A percentile compares a stretch with the other conserved stretches of the same genome.
Conservation (phyloP, 2,888 invertebrate genomes). For the Cremastinae sp. region DNA sequence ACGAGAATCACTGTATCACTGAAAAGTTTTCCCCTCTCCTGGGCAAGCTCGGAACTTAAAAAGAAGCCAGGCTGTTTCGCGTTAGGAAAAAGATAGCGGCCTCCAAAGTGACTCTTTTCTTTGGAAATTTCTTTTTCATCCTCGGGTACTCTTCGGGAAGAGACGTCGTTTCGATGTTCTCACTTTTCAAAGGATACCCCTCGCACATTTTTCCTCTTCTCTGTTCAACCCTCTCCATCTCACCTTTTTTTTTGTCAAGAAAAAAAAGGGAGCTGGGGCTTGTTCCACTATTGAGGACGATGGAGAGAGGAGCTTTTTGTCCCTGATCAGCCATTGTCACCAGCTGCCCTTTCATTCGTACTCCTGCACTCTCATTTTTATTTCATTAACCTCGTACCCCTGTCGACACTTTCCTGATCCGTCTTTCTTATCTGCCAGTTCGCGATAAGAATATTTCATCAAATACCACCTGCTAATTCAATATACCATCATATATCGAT, state of each 20-base stretch:
- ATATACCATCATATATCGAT: no score
- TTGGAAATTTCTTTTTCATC: conserved; percentile 39
- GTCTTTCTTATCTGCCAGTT: neutral
- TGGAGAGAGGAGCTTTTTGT: conserved; percentile 39
- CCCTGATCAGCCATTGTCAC: conserved; percentile 67
- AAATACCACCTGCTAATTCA: no score
- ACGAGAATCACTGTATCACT: conserved; percentile 57
- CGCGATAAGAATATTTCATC: no score
- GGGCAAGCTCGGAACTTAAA: conserved; percentile 25
- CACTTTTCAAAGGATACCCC: conserved; percentile 61
- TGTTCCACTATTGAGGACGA: conserved; percentile 22
- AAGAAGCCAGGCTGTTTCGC: conserved; percentile 33
- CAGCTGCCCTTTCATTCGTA: conserved; percentile 9
- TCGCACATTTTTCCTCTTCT: neutral
- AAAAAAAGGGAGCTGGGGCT: neutral
- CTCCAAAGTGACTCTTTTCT: conserved; percentile 45
- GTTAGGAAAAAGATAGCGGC: conserved; percentile 54
- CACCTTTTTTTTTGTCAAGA: neutral
- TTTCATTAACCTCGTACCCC: neutral
- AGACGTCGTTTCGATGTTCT: conserved; percentile 49
- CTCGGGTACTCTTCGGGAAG: conserved; percentile 11
- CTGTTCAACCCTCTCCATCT: neutral
- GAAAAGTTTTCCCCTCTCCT: conserved; percentile 28
- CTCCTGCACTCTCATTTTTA: conserved; percentile 16
- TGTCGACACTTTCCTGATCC: neutral